Evolutionary conservation across 2,888 invertebrate genomes (phyloP).

Genomic region (Nebria brevicollis): DNA sequence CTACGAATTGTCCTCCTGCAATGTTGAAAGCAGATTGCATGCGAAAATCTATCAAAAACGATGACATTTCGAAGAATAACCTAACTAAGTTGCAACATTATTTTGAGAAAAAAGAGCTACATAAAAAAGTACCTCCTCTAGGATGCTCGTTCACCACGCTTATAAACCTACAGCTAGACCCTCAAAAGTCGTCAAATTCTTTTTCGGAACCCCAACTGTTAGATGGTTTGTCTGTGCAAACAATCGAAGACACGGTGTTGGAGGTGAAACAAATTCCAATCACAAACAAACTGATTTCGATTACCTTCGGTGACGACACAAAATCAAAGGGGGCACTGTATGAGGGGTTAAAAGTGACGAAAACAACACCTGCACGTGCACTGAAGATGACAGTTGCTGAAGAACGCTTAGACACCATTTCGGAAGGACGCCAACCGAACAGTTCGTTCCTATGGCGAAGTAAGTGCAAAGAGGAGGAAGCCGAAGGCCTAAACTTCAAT

Average conservation of each 20-base stretch:
- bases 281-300: not conserved
- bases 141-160: not conserved
- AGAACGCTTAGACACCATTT: not conserved
- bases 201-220: not conserved
- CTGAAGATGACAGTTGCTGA: slow-evolving; percentile 45
- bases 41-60: slow-evolving; percentile 60
- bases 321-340: slow-evolving; percentile 55
- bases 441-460: slow-evolving; percentile 74
- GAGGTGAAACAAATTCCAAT: slow-evolving; percentile 57
- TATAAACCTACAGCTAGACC: not conserved
- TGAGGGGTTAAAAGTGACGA: slow-evolving; percentile 53
- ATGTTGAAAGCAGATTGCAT: slow-evolving; percentile 69
- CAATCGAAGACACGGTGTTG: slow-evolving; percentile 50
- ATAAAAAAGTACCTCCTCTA: not conserved
- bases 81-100: not conserved
- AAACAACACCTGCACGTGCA: slow-evolving; percentile 48
- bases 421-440: slow-evolving; percentile 66
- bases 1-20: not conserved
- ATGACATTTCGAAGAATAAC: not conserved
- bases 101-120: not conserved
- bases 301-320: slow-evolving; percentile 39
- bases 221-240: not conserved
- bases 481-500: slow-evolving; percentile 18
- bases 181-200: not conserved
- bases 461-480: slow-evolving; percentile 56